Conservation (phyloP, 2,113 vertebrate genomes). For the Hystrix brachyura region DNA sequence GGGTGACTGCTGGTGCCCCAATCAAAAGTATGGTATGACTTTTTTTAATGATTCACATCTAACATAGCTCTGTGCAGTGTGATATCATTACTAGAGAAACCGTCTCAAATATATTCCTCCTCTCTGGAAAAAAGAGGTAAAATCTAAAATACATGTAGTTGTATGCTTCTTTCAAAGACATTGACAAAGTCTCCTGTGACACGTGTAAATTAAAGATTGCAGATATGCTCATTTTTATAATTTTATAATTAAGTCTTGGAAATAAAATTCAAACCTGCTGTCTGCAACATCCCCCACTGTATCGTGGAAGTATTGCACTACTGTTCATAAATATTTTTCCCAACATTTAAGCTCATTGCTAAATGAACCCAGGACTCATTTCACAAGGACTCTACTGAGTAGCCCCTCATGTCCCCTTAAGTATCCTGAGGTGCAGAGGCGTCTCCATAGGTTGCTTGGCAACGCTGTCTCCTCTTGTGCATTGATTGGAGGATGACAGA, state of each 20-base stretch:
- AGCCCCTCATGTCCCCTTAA: rapidly evolving
- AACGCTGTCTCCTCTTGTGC: rapidly evolving
- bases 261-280: background rate
- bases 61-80: background rate
- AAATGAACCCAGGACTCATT: rapidly evolving
- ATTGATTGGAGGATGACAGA: rapidly evolving
- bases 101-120: no score
- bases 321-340: background rate
- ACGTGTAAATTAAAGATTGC: rapidly evolving
- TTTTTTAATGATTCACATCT: background rate
- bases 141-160: rapidly evolving
- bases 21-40: background rate
- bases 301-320: rapidly evolving
- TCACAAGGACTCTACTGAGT: rapidly evolving
- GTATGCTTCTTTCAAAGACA: background rate
- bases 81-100: background rate
- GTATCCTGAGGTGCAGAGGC: rapidly evolving
- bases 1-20: background rate
- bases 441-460: background rate
- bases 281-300: background rate
- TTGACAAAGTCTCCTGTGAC: background rate
- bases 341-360: background rate
- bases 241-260: background rate
- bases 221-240: background rate
- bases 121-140: background rate